Evolutionary conservation across 2,888 invertebrate genomes (phyloP).

Genomic region (Abrostola triplasia): DNA sequence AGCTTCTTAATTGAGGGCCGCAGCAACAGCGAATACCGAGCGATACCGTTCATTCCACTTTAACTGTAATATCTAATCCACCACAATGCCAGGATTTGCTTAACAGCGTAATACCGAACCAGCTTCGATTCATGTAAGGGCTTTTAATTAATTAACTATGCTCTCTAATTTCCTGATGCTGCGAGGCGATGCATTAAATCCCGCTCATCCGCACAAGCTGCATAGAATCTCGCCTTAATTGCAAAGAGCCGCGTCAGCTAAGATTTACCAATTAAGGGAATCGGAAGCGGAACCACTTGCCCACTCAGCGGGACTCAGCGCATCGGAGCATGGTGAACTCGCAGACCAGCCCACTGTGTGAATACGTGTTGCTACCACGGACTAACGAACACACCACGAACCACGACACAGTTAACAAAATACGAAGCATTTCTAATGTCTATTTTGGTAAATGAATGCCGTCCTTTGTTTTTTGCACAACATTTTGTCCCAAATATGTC

Average conservation of each 20-base stretch:
- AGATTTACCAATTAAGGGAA: slow-evolving; percentile 86
- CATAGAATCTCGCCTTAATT: slow-evolving; percentile 78
- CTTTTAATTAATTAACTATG: slow-evolving; percentile 62
- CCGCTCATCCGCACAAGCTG: slow-evolving; percentile 69
- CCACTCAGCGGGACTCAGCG: slow-evolving; percentile 70
- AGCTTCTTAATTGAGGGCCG: slow-evolving; percentile 23
- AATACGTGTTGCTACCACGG: slow-evolving; percentile 34
- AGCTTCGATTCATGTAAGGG: slow-evolving; percentile 41
- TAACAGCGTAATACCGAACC: slow-evolving; percentile 21
- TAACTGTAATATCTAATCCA: slow-evolving; percentile 12
- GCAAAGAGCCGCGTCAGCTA: slow-evolving; percentile 85
- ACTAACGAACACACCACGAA: slow-evolving; percentile 30
- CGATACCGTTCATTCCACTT: slow-evolving; percentile 9
- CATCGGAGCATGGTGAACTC: slow-evolving; percentile 32
- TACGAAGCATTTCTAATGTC: slow-evolving; percentile 40
- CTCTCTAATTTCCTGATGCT: slow-evolving; percentile 53
- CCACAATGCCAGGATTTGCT: slow-evolving; percentile 12
- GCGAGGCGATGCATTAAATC: slow-evolving; percentile 70
- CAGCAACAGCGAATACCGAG: slow-evolving; percentile 5
- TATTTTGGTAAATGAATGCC: slow-evolving; percentile 28
- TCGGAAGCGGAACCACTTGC: slow-evolving; percentile 80
- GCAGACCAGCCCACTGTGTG: slow-evolving; percentile 16
- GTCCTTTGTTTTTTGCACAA: slow-evolving; percentile 30
- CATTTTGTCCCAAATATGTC: slow-evolving; percentile 39
- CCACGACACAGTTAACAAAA: slow-evolving; percentile 49